These are phyloP conservation scores for Chrysolina oricalcia DNA, from an alignment of 2,888 invertebrate species.

Conservation along the genomic window DNA sequence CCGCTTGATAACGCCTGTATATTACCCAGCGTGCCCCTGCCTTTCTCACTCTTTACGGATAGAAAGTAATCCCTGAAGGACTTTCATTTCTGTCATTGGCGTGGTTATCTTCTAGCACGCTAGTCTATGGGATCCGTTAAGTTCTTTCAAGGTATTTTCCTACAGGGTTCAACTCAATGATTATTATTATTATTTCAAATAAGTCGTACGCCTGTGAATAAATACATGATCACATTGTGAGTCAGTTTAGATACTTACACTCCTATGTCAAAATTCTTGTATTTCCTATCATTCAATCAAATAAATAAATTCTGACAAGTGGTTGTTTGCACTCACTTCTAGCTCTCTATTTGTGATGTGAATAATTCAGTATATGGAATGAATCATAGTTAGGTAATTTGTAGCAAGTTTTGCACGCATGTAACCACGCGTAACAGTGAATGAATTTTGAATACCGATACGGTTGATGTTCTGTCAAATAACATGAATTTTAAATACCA, in stretches of 20 bases:
- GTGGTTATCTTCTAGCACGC: too few species aligned
- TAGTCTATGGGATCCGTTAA: too few species aligned
- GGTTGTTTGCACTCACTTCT: neutral
- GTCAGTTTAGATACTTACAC: neutral
- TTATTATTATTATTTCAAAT: too few species aligned
- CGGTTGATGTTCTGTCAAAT: conserved; percentile 16
- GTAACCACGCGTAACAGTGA: conserved; percentile 7
- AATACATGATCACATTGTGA: neutral
- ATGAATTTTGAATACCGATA: conserved; percentile 19
- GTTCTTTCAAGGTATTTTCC: too few species aligned
- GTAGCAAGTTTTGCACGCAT: neutral
- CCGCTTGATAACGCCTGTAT: too few species aligned
- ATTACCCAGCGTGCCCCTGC: too few species aligned
- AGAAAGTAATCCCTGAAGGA: too few species aligned
- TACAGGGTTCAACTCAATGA: too few species aligned
- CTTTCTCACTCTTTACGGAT: too few species aligned
- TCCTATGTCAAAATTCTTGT: conserved; percentile 9
- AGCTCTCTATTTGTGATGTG: conserved; percentile 1
- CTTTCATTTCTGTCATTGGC: too few species aligned
- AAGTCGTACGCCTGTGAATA: neutral
- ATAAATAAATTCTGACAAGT: neutral
- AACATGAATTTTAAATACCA: conserved; percentile 17
- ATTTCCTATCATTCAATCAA: neutral
- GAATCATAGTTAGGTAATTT: conserved; percentile 13
- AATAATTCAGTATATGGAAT: conserved; percentile 1